Conservation (phyloP, 2,888 invertebrate genomes). For the Megaustenia siamemsis region DNA sequence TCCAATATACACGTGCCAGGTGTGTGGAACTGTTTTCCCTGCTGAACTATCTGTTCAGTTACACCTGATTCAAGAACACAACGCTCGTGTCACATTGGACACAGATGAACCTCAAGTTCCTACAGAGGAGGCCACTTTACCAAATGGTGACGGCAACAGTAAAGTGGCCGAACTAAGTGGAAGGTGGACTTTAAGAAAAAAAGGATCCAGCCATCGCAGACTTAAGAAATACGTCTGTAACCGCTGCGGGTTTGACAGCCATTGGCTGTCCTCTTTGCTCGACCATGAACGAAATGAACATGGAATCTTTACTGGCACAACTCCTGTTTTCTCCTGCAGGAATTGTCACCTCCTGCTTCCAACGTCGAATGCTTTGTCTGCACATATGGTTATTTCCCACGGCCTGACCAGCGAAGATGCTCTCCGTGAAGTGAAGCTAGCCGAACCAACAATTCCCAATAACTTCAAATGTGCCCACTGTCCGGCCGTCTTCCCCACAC, state of each 20-base stretch:
- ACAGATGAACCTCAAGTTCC: slow-evolving; percentile 62
- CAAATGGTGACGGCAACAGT: slow-evolving; percentile 43
- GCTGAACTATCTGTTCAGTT: slow-evolving; percentile 80
- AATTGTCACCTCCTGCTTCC: slow-evolving; percentile 63
- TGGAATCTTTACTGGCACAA: slow-evolving; percentile 54
- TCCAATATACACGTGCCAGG: slow-evolving; percentile 70
- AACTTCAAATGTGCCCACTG: slow-evolving; percentile 76
- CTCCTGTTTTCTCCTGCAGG: slow-evolving; percentile 72
- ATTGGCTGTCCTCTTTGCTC: slow-evolving; percentile 92
- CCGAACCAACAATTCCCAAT: slow-evolving; percentile 54
- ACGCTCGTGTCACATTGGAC: slow-evolving; percentile 74
- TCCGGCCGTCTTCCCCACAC: slow-evolving; percentile 71
- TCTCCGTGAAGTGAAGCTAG: background rate
- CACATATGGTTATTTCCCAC: slow-evolving; percentile 33
- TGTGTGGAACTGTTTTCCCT: slow-evolving; percentile 80
- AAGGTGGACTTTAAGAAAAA: slow-evolving; percentile 49
- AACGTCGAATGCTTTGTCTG: slow-evolving; percentile 33
- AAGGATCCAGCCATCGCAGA: slow-evolving; percentile 78
- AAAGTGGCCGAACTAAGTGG: slow-evolving; percentile 49
- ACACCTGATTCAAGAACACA: slow-evolving; percentile 81
- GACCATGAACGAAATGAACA: slow-evolving; percentile 90
- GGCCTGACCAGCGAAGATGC: slow-evolving; percentile 23
- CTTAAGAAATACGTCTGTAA: slow-evolving; percentile 88
- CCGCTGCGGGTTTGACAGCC: slow-evolving; percentile 92
- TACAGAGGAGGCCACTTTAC: slow-evolving; percentile 56